A percentile compares a stretch with the other conserved stretches of the same genome.
These are phyloP conservation scores for Megaceryle torquata DNA, from an alignment of 2,113 vertebrate species.

Conservation along the genomic window DNA sequence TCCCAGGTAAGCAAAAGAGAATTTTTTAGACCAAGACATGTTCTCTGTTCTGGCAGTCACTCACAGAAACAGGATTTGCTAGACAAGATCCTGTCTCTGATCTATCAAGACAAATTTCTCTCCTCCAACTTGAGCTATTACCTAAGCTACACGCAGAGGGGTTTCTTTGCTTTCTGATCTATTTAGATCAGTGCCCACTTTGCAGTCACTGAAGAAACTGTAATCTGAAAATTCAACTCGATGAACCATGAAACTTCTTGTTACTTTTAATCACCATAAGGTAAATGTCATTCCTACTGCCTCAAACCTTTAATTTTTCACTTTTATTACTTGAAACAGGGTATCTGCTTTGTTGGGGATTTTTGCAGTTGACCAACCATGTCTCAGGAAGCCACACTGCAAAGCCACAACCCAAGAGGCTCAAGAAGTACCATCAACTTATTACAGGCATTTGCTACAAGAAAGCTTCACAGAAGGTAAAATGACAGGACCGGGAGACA, in stretches of 20 bases:
- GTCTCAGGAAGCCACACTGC: background rate
- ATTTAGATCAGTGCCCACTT: constrained; percentile 15
- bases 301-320: background rate
- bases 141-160: constrained; percentile 17
- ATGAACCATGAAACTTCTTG: constrained; percentile 36
- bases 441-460: background rate
- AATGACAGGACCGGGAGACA: background rate
- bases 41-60: background rate
- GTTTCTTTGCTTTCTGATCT: constrained; percentile 34
- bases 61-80: constrained; percentile 32
- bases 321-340: background rate
- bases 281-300: background rate
- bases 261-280: constrained; percentile 8
- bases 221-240: background rate
- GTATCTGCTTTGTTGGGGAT: background rate
- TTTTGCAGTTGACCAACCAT: background rate
- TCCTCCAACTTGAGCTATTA: constrained; percentile 38
- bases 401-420: background rate
- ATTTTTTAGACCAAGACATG: background rate
- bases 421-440: background rate
- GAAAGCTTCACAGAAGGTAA: background rate
- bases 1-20: background rate
- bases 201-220: constrained; percentile 17
- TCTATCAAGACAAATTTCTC: constrained; percentile 46
- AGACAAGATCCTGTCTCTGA: constrained; percentile 2